Conservation (phyloP, 1,140 invertebrate genomes). For the Gryllus bimaculatus region DNA sequence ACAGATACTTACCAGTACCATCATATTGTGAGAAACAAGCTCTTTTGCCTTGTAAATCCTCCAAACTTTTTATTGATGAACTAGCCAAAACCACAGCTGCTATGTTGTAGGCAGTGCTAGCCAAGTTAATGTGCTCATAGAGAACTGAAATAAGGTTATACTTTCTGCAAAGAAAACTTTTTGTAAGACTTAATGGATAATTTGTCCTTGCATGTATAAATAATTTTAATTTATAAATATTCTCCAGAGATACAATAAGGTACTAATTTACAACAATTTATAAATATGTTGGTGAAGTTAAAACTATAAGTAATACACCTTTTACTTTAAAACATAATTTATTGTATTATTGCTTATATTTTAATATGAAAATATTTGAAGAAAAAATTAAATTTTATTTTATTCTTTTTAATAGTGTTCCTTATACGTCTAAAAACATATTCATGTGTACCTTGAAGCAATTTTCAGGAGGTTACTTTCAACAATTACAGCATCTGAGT, state of each 20-base stretch:
- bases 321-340: too few relatives aligned
- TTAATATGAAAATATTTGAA: not conserved
- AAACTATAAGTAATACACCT: too few relatives aligned
- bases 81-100: constrained; percentile 59
- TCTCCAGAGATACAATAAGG: not conserved
- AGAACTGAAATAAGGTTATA: constrained; percentile 53
- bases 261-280: too few relatives aligned
- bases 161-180: constrained; percentile 32
- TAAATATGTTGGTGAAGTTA: too few relatives aligned
- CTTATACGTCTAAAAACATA: not conserved
- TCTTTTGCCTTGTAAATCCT: constrained; percentile 51
- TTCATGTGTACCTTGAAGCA: not conserved
- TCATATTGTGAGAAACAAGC: constrained; percentile 60
- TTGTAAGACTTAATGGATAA: not conserved
- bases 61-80: constrained; percentile 44
- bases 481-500: constrained; percentile 54
- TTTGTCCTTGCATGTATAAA: not conserved
- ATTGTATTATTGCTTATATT: too few relatives aligned
- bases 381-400: not conserved
- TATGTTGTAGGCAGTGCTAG: constrained; percentile 50
- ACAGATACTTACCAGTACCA: constrained; percentile 45
- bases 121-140: constrained; percentile 49
- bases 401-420: not conserved
- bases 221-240: not conserved
- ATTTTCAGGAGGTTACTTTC: constrained; percentile 44